These are phyloP conservation scores for Heteromurus nitidus DNA, from an alignment of 2,888 invertebrate species.

Conservation along the genomic window DNA sequence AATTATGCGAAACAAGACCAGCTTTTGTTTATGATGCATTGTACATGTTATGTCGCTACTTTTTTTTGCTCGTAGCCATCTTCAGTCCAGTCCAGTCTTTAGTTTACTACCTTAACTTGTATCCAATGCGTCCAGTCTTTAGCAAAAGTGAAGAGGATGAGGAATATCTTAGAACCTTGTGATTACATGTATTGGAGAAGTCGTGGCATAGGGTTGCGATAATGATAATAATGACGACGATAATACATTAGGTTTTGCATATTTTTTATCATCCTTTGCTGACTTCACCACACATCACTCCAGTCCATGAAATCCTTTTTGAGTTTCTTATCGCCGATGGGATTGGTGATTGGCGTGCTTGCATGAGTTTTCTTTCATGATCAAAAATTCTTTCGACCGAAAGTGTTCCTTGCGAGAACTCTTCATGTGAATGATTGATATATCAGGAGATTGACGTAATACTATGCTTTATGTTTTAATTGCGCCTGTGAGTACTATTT, in stretches of 20 bases:
- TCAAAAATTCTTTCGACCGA: too few species aligned
- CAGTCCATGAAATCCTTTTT: neutral
- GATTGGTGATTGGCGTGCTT: neutral
- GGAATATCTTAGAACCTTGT: neutral
- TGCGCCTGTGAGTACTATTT: too few species aligned
- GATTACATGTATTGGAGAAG: neutral
- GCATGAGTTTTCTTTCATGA: too few species aligned
- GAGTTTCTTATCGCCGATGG: neutral
- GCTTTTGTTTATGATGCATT: neutral
- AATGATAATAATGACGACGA: conserved; percentile 5
- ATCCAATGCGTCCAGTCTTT: neutral
- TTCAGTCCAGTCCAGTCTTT: neutral
- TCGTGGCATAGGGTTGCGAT: conserved; percentile 1
- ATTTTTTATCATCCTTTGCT: neutral
- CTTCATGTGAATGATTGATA: too few species aligned
- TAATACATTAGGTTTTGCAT: conserved; percentile 10
- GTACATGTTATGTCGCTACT: neutral
- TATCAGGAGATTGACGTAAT: too few species aligned
- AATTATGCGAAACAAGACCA: neutral
- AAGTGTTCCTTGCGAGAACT: too few species aligned
- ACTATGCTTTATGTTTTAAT: too few species aligned
- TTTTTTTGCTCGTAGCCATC: neutral
- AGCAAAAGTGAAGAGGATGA: too few species aligned
- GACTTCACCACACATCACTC: neutral
- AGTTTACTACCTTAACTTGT: neutral